Conservation (phyloP, 2,797 vertebrate genomes). For the Thalassophryne amazonica region DNA sequence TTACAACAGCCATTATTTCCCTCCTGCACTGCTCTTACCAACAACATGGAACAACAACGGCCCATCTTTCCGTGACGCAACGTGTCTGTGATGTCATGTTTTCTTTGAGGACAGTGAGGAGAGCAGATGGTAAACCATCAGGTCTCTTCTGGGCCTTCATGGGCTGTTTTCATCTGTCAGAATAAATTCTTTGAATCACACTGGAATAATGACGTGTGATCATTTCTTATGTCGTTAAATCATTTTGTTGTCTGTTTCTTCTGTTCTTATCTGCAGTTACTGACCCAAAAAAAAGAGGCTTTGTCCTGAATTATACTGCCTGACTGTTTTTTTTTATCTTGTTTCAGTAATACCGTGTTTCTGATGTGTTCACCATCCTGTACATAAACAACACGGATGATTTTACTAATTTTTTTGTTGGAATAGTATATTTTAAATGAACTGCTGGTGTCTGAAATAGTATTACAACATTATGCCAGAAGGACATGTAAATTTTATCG, state of each 20-base stretch:
- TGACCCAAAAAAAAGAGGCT: no score
- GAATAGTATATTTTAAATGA: no score
- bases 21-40: background rate
- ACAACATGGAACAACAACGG: conserved; percentile 44
- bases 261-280: background rate
- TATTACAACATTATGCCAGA: no score
- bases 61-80: conserved; percentile 26
- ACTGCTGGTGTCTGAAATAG: no score
- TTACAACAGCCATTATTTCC: background rate
- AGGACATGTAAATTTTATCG: no score
- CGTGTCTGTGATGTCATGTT: conserved; percentile 31
- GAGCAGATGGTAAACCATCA: conserved; percentile 42
- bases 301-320: no score
- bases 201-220: background rate
- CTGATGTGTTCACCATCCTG: no score
- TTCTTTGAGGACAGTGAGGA: conserved; percentile 5
- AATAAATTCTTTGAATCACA: background rate
- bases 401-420: no score
- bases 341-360: no score
- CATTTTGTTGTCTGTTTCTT: background rate
- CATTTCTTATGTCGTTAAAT: background rate
- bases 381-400: no score
- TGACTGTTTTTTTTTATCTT: no score
- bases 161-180: background rate
- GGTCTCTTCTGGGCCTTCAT: background rate